A percentile compares a stretch with the other conserved stretches of the same genome.
These are phyloP conservation scores for Brassicogethes aeneus DNA, from an alignment of 2,888 invertebrate genomes.

Conservation along the genomic window DNA sequence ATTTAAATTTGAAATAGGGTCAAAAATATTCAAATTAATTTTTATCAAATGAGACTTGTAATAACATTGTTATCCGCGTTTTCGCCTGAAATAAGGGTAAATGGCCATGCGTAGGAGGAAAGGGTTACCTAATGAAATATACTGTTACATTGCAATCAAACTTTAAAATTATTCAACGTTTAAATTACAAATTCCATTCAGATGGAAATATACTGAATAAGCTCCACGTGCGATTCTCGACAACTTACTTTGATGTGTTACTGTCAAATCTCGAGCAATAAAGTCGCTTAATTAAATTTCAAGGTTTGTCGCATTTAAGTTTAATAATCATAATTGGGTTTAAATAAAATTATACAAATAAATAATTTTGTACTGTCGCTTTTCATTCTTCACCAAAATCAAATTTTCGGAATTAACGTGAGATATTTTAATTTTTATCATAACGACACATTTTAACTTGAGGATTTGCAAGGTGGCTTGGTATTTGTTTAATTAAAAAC, in stretches of 20 bases:
- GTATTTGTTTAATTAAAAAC: no score
- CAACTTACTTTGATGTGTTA: constrained; percentile 18
- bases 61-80: not conserved
- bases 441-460: no score
- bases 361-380: no score
- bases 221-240: constrained; percentile 22
- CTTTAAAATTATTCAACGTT: constrained; percentile 31
- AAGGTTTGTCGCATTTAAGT: not conserved
- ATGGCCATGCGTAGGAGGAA: not conserved
- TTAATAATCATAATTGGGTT: no score
- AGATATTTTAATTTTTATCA: no score
- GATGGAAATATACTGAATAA: constrained; percentile 26
- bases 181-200: constrained; percentile 33
- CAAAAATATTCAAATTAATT: not conserved
- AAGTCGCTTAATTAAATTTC: not conserved
- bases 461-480: no score
- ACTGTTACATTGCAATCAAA: constrained; percentile 30
- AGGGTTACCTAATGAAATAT: constrained; percentile 5
- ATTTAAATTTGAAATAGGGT: not conserved
- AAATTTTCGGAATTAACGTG: no score
- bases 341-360: no score
- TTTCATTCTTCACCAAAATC: no score
- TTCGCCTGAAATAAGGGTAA: not conserved
- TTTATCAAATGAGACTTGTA: not conserved
- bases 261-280: not conserved